Conservation (phyloP, 2,113 vertebrate genomes). For the Kryptolebias marmoratus region DNA sequence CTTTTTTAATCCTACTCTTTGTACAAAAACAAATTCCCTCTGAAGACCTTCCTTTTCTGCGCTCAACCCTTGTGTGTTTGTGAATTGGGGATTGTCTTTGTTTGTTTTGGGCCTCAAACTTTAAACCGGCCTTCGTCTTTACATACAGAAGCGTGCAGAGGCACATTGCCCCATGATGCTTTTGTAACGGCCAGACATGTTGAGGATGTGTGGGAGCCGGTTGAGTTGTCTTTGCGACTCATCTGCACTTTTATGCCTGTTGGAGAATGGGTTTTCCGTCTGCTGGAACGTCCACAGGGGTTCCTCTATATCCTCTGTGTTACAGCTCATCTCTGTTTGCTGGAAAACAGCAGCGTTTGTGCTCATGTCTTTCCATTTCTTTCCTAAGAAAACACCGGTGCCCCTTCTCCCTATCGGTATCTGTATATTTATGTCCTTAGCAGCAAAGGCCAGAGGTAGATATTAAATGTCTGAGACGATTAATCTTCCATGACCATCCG, state of each 20-base stretch:
- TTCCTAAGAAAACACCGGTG: conserved; percentile 51
- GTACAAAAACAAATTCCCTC: conserved; percentile 13
- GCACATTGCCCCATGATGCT: conserved; percentile 40
- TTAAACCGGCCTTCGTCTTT: neutral
- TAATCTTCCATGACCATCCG: conserved; percentile 53
- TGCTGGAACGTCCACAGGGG: conserved; percentile 63
- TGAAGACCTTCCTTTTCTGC: conserved; percentile 6
- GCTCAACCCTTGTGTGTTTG: conserved; percentile 10
- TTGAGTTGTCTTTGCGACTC: conserved; percentile 50
- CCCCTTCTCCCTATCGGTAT: conserved; percentile 38
- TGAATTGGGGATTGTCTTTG: conserved; percentile 17
- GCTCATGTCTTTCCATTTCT: conserved; percentile 37
- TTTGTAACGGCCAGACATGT: conserved; percentile 30
- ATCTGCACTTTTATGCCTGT: conserved; percentile 63
- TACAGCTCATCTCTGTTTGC: conserved; percentile 46
- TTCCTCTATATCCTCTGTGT: conserved; percentile 45
- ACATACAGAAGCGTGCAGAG: conserved; percentile 41
- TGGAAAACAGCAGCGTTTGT: conserved; percentile 55
- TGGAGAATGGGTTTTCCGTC: conserved; percentile 73
- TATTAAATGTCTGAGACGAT: conserved; percentile 58
- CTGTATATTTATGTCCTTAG: conserved; percentile 60
- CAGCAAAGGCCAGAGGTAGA: conserved; percentile 44
- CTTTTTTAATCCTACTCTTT: conserved; percentile 9
- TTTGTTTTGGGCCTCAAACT: conserved; percentile 42
- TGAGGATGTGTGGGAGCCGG: conserved; percentile 36